Base-by-base conservation (phyloP, 2,888 invertebrate genomes). In the Rhamphomyia laevipes region DNA sequence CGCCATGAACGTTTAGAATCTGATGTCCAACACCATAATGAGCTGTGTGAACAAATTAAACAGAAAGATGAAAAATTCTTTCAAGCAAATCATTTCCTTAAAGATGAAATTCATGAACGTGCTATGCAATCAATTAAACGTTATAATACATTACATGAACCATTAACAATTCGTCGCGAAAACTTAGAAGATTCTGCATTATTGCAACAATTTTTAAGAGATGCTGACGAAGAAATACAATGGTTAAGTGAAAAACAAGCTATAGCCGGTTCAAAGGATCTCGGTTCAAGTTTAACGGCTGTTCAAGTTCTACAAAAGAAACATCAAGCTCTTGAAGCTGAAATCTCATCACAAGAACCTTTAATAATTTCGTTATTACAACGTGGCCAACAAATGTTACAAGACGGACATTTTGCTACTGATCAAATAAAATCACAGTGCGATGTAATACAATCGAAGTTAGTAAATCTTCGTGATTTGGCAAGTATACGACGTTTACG, bases 241-340 rank as follows among this genome's bases (percentile, higher is more conserved):
- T 97, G 96, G 96, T 70, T 96, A n/a, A 73, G 76, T 5, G 86
- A 89, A 59, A 82, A 86, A 57, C 82, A 84, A 60, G 77, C 79
- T 0, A 65, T 84, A 7, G 86, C 84, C 1, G 75, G 77, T 3
- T 85, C 85, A 1, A 75, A 75, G 23, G 87, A 88, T 63, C 70
- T 87, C 13, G 84, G 84, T 12, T 74, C 61, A 23, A 70, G 66
- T 50, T 69, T 88, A 47, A 77, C 78, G 2, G 84, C 87, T 13
- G 92, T 93, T 0, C 92, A 94, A 63, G 84, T 85, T 49, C 73
- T 94, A 42, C 86, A 91, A 62, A 96, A 96, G 75, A 95, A 95
- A 68, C 95, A 96, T 63, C 85, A 89, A 63, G 84, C 86, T 0
- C 65, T 97, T 33, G 95, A 96, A 66, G 86, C 90, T 0, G 95